Evolutionary conservation across 1,140 invertebrate genomes (phyloP), one percentile per base, ranked within the genome.

Genomic region (Trissolcus basalis): DNA sequence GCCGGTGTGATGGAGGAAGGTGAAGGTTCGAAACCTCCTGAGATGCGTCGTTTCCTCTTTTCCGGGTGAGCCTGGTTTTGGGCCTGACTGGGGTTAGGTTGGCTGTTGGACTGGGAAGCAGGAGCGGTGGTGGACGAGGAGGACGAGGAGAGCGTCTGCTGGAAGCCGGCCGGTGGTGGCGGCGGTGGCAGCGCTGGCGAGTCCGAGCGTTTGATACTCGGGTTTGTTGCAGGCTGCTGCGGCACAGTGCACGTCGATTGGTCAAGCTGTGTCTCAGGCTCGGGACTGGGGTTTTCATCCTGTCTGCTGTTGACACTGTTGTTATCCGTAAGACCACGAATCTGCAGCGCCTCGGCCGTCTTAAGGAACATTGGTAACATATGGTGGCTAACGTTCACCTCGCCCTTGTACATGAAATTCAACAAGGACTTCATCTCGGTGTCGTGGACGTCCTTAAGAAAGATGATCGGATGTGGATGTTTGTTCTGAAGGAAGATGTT

Each of bases 391-490:
- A 96, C 93, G 90, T 95, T 95, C 75, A 96, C 94, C 90, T 96
- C 94, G 79, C 95, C 94, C 90, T 94, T 95, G 89, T 96, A 96
- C 95, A 96, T 96, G 88, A 95, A 96, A 89, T 95, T 94, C 81
- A 96, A 90, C 80, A 96, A 89, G 45, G 94, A 94, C 87, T 94
- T 94, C 91, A 96, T 95, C 89, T 96, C 94, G 80, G 92, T 92
- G 84, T 93, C 93, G 88, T 94, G 92, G 81, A 96, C 94, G 92
- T 96, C 95, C 92, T 94, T 95, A 82, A 96, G 91, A 87, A 95
- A 95, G 89, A 97, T 95, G 83, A 96, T 96, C 47, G 95, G 95
- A 90, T 97, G 95, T 83, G 95, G 94, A 90, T 96, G 95, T 74
- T 91, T 92, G 87, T 96, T 97, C 89, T 95, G 93, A 80, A 96